These are phyloP conservation scores for Plagodis pulveraria DNA, from an alignment of 2,888 invertebrate species.

Conservation along the genomic window DNA sequence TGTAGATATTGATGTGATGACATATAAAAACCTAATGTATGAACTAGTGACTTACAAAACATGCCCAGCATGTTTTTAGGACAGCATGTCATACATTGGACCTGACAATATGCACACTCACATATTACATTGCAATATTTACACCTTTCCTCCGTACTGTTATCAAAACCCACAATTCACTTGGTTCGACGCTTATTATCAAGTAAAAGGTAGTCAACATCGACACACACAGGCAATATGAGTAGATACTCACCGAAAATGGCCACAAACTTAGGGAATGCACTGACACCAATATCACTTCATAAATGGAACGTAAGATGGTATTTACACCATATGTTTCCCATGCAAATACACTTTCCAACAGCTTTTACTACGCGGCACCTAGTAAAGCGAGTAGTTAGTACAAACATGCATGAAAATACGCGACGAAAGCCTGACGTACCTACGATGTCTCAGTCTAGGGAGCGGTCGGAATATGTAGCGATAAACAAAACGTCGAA, in stretches of 20 bases:
- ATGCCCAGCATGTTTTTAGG: conserved; percentile 32
- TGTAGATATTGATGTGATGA: neutral
- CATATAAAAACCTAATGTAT: neutral
- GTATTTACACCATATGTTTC: conserved; percentile 75
- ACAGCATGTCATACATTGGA: conserved; percentile 35
- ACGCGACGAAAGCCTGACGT: conserved; percentile 77
- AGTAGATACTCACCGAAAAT: conserved; percentile 75
- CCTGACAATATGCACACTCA: conserved; percentile 16
- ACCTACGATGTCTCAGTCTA: conserved; percentile 53
- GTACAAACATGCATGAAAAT: conserved; percentile 82
- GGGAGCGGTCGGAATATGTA: conserved; percentile 81
- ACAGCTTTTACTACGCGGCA: conserved; percentile 82
- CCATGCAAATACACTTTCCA: conserved; percentile 80
- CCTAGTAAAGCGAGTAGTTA: conserved; percentile 71
- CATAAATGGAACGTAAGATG: conserved; percentile 75
- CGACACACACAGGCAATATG: conserved; percentile 69
- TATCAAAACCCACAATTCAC: conserved; percentile 41
- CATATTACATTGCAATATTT: conserved; percentile 20
- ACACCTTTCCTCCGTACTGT: conserved; percentile 28
- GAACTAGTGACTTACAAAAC: conserved; percentile 17
- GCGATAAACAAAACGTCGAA: conserved; percentile 50
- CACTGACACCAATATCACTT: conserved; percentile 65
- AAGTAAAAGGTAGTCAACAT: conserved; percentile 51
- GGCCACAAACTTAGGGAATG: conserved; percentile 74
- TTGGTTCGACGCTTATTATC: conserved; percentile 43